A percentile compares a stretch with the other conserved stretches of the same genome.
These are phyloP conservation scores for Phymatocera aterrima DNA, from an alignment of 2,888 invertebrate genomes.

Conservation along the genomic window DNA sequence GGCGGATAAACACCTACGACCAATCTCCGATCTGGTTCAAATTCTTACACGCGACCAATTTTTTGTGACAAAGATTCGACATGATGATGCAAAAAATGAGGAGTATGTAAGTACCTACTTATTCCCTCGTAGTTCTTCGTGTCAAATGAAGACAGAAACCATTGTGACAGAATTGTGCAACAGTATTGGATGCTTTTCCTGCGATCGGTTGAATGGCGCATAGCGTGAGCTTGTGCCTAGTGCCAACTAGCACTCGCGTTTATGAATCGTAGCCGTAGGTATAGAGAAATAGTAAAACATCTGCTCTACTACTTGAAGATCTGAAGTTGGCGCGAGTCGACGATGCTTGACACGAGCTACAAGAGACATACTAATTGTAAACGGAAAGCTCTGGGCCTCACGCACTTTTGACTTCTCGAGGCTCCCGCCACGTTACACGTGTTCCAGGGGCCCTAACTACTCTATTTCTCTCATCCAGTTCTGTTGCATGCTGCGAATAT, in stretches of 20 bases:
- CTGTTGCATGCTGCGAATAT: slow-evolving; percentile 30
- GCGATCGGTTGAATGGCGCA: background rate
- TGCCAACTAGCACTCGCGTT: slow-evolving; percentile 4
- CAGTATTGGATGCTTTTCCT: background rate
- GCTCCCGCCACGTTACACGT: background rate
- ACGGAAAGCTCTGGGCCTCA: slow-evolving; percentile 30
- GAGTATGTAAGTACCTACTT: no score
- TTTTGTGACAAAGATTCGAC: background rate
- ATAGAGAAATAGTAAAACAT: slow-evolving; percentile 29
- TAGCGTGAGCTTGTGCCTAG: background rate
- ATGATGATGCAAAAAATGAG: background rate
- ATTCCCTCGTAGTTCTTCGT: no score
- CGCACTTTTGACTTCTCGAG: slow-evolving; percentile 39
- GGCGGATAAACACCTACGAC: background rate
- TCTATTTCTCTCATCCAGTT: background rate
- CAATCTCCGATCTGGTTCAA: background rate
- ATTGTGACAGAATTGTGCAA: background rate
- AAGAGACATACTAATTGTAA: slow-evolving; percentile 34
- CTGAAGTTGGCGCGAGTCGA: slow-evolving; percentile 31
- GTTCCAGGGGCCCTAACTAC: background rate
- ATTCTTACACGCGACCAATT: background rate
- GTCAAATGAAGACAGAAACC: background rate
- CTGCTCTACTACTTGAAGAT: slow-evolving; percentile 36
- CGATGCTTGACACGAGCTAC: slow-evolving; percentile 36
- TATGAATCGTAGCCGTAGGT: background rate